Base-by-base conservation (phyloP, 1,140 invertebrate genomes). In the Heliconius hewitsoni region DNA sequence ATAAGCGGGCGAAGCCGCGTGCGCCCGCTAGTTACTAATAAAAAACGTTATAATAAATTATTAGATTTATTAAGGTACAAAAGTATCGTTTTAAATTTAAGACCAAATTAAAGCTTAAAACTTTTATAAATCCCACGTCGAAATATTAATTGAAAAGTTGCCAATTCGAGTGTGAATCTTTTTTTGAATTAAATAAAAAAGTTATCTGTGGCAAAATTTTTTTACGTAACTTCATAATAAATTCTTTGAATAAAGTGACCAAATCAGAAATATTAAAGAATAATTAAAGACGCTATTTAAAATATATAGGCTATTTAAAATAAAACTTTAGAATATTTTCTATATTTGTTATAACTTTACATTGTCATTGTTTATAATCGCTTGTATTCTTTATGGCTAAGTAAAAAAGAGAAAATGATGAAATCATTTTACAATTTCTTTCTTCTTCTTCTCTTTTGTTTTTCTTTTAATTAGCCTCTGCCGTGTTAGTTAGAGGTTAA, bases 101-200 rank as follows among this genome's bases (percentile, higher is more conserved):
- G 19, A 23, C 13, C 23, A 66, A 66, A 66, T 66, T 27, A 27
- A 66, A 66, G 27, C 23, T 66, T 66, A 66, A 66, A 66, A 30
- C 19, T 66, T 66, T 66, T 66, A 27, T 16, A 66, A 66, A 27
- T 9, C 57, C 23, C 3, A 30, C 23, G 19, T 66, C 23, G 57
- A 30, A 66, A 66, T 30, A 30, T 66, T 66, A 66, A 66, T 66
- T 66, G 60, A 66, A 66, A 66, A 30, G 60, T 23, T 66, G 60
- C 60, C 60, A 66, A 66, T 66, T 66, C 60, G 11, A 66, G 60
- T 66, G 60, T 30, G 60, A 66, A 27, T 27, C 27, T 66, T 66
- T 66, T 66, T 66, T 66, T 66, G 60, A 16, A 66, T 66, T 66
- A 30, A 23, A 27, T 13, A 13, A 66, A 66, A 66, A 66, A 66